These are phyloP conservation scores for Pandemis corylana DNA, from an alignment of 2,888 invertebrate species.

Conservation along the genomic window DNA sequence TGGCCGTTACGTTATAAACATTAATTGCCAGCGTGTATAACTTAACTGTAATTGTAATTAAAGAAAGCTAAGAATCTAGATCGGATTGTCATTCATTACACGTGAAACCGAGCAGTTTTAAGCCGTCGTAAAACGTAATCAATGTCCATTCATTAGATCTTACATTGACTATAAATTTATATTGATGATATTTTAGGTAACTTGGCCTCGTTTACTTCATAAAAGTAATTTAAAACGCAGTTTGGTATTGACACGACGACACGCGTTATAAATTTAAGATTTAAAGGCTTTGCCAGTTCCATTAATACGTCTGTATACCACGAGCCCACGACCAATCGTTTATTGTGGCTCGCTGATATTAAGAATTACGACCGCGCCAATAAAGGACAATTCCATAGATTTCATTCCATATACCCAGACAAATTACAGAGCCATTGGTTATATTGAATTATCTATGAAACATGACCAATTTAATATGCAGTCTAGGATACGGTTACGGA, in stretches of 20 bases:
- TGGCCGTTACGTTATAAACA: not conserved
- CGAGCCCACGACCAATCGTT: constrained; percentile 27
- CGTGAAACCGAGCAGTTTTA: not conserved
- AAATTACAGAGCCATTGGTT: constrained; percentile 30
- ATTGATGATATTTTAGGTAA: not conserved
- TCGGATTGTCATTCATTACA: not conserved
- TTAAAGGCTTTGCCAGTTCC: constrained; percentile 7
- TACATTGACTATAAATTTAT: not conserved
- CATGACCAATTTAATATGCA: constrained; percentile 25
- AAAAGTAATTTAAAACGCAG: not conserved
- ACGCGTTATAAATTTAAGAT: not conserved
- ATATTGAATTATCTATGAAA: constrained; percentile 25
- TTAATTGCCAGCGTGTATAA: constrained; percentile 6
- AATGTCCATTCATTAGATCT: not conserved
- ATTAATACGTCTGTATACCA: constrained; percentile 23
- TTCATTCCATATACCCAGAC: constrained; percentile 32
- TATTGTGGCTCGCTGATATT: constrained; percentile 12
- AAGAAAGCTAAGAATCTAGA: constrained; percentile 4
- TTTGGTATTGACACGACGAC: not conserved
- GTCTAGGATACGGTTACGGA: constrained; percentile 39
- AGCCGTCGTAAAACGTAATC: not conserved
- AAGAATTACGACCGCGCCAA: constrained; percentile 30
- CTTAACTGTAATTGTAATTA: not conserved
- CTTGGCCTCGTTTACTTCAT: not conserved
- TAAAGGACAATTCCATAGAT: constrained; percentile 35